phyloP scores from a whole-genome alignment of 2,797 vertebrate species.

The Mionectes olivaceus region DNA sequence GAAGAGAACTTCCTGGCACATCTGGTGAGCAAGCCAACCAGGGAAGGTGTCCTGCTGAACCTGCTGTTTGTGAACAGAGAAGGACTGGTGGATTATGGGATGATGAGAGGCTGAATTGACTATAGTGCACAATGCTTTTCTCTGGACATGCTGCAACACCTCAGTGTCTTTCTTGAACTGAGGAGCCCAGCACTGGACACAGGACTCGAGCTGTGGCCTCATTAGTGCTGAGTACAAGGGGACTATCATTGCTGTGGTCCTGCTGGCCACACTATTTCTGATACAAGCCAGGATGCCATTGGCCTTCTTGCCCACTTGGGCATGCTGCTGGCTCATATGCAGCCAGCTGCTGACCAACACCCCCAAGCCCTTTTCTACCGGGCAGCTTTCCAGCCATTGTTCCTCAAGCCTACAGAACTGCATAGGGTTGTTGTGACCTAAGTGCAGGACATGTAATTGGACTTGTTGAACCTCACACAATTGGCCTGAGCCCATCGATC shows the following conservation, averaged over 20 bases:
- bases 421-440: background rate
- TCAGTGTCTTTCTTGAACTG: background rate
- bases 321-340: background rate
- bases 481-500: fast-evolving
- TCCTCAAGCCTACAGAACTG: background rate
- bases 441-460: background rate
- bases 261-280: background rate
- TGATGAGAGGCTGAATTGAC: background rate
- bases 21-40: background rate
- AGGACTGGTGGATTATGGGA: background rate
- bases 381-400: background rate
- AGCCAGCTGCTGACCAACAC: background rate
- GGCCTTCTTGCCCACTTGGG: background rate
- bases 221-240: background rate
- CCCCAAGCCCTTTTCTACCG: background rate
- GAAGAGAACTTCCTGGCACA: background rate
- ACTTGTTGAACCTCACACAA: background rate
- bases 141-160: background rate
- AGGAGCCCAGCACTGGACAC: background rate
- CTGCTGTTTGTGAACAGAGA: background rate
- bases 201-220: background rate
- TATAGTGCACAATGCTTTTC: background rate
- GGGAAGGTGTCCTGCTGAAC: background rate
- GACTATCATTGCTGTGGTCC: background rate
- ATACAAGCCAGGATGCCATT: background rate